phyloP scores from a whole-genome alignment of 2,888 invertebrate species.

The Rhyacophila evoluta region DNA sequence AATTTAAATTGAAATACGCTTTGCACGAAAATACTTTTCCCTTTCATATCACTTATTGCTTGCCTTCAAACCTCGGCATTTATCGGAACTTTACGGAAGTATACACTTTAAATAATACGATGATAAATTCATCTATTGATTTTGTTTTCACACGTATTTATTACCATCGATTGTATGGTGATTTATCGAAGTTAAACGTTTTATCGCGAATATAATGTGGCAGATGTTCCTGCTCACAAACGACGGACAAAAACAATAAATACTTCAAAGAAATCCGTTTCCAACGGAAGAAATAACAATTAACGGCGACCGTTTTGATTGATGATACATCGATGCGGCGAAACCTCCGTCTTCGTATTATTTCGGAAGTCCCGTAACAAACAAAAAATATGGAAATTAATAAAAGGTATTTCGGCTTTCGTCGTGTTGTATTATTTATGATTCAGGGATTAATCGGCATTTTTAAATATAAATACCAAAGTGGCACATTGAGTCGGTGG shows the following conservation, averaged over 20 bases:
- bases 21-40: no score
- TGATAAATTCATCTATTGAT: not conserved
- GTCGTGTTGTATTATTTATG: conserved; percentile 14
- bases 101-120: not conserved
- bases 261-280: conserved; percentile 33
- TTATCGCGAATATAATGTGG: not conserved
- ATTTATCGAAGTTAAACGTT: not conserved
- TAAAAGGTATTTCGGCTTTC: not conserved
- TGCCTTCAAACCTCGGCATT: no score
- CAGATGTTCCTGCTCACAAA: conserved; percentile 31
- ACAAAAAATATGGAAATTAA: conserved; percentile 33
- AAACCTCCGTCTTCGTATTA: not conserved
- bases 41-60: no score
- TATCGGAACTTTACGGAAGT: no score
- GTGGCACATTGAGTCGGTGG: not conserved
- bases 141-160: conserved; percentile 19
- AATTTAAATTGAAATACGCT: no score
- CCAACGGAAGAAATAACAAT: conserved; percentile 29
- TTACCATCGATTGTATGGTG: conserved; percentile 2
- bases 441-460: conserved; percentile 25
- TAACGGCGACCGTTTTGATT: conserved; percentile 27
- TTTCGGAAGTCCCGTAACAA: conserved; percentile 14
- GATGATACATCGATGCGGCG: conserved; percentile 29
- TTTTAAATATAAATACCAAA: conserved; percentile 11
- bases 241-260: conserved; percentile 20